These are phyloP conservation scores for Cygnus buccinator DNA, from an alignment of 2,113 vertebrate genomes.

Conservation along the genomic window DNA sequence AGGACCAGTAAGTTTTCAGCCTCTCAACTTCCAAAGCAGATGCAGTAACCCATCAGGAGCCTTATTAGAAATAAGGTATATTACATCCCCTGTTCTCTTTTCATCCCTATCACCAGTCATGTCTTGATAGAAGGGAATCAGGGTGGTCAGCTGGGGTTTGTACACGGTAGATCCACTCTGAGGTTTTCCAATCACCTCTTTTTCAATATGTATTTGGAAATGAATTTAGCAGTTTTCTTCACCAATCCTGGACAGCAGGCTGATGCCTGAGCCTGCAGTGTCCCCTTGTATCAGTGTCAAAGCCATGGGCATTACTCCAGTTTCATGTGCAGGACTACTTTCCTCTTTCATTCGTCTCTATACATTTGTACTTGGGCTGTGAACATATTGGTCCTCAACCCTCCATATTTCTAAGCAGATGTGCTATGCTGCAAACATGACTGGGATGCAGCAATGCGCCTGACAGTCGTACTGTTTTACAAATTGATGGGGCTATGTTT, in stretches of 20 bases:
- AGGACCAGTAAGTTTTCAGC: neutral
- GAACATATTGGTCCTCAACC: neutral
- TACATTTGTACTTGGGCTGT: neutral
- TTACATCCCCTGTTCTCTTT: neutral
- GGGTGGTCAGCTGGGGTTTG: neutral
- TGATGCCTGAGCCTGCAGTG: neutral
- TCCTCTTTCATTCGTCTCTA: neutral
- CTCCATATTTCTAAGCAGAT: neutral
- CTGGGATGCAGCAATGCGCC: neutral
- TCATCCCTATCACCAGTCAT: neutral
- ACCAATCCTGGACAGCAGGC: neutral
- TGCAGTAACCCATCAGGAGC: neutral
- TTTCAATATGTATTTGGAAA: neutral
- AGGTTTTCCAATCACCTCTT: neutral
- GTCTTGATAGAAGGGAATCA: neutral
- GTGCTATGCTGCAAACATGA: neutral
- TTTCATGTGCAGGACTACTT: neutral
- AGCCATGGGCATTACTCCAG: neutral
- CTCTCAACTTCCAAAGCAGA: neutral
- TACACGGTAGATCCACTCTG: neutral
- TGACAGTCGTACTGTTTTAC: neutral
- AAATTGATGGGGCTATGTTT: neutral
- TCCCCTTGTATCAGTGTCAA: neutral
- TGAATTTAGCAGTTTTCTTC: neutral
- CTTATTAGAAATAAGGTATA: neutral